A percentile compares a stretch with the other conserved stretches of the same genome.
phyloP scores from a whole-genome alignment of 2,113 vertebrate species.

The Pardalotus punctatus region DNA sequence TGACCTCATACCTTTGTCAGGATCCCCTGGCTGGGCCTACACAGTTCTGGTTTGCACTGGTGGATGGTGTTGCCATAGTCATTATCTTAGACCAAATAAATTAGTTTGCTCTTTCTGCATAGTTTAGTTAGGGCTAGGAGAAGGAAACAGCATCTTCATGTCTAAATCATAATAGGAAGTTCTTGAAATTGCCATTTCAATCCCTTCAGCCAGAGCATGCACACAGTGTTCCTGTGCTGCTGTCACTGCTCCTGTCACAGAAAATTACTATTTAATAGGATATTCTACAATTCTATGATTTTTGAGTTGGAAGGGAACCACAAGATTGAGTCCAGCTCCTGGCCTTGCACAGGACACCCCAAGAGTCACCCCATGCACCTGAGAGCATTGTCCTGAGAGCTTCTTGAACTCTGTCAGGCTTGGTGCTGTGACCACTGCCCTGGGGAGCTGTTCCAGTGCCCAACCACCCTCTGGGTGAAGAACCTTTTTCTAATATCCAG shows the following conservation, averaged over 20 bases:
- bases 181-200: neutral
- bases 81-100: neutral
- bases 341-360: neutral
- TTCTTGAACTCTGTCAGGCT: neutral
- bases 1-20: neutral
- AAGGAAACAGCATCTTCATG: neutral
- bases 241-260: neutral
- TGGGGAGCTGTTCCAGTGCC: neutral
- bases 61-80: too few species aligned
- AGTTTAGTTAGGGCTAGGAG: neutral
- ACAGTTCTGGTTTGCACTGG: neutral
- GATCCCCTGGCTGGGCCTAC: neutral
- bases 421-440: too few species aligned
- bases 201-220: neutral
- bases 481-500: accelerated
- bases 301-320: neutral
- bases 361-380: neutral
- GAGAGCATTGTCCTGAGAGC: neutral
- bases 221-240: neutral
- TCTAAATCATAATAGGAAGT: neutral
- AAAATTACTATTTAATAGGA: neutral
- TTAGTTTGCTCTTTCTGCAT: neutral
- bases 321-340: neutral
- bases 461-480: neutral
- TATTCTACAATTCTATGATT: neutral